Conservation (phyloP, 1,140 invertebrate species). For the Apocrypta bakeri region DNA sequence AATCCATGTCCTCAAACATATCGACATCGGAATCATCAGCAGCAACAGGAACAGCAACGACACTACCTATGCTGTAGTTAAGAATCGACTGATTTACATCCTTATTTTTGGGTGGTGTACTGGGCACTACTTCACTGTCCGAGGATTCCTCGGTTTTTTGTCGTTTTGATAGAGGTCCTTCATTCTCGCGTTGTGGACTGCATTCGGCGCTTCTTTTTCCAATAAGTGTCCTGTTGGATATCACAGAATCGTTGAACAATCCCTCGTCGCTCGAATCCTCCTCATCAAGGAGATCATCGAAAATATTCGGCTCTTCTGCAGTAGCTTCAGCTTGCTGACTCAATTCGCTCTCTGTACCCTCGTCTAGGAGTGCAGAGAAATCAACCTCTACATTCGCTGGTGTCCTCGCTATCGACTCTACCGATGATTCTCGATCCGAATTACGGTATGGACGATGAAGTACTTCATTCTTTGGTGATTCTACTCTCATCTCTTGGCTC, state of each 20-base stretch:
- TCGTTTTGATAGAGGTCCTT: not conserved
- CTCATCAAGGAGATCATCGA: constrained; percentile 8
- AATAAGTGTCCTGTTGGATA: not conserved
- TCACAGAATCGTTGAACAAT: constrained; percentile 15
- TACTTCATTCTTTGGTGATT: too few relatives aligned
- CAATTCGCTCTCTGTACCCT: constrained; percentile 14
- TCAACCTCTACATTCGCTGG: constrained; percentile 10
- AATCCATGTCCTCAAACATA: constrained; percentile 57
- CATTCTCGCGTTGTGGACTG: not conserved
- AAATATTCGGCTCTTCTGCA: not conserved
- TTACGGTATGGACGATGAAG: too few relatives aligned
- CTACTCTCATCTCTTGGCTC: too few relatives aligned
- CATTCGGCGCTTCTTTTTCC: constrained; percentile 9
- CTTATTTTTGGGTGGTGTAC: not conserved
- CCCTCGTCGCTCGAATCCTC: constrained; percentile 26
- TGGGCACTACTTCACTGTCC: not conserved
- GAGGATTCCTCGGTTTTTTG: not conserved
- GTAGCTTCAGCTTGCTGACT: not conserved
- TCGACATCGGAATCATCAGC: constrained; percentile 57
- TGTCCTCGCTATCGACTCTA: not conserved
- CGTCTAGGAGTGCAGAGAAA: not conserved
- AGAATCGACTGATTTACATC: not conserved
- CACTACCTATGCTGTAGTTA: not conserved
- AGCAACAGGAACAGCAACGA: not conserved
- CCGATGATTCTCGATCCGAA: constrained; percentile 1